Evolutionary conservation across 2,113 vertebrate species (phyloP).

Genomic region (Leucoraja erinaceus): DNA sequence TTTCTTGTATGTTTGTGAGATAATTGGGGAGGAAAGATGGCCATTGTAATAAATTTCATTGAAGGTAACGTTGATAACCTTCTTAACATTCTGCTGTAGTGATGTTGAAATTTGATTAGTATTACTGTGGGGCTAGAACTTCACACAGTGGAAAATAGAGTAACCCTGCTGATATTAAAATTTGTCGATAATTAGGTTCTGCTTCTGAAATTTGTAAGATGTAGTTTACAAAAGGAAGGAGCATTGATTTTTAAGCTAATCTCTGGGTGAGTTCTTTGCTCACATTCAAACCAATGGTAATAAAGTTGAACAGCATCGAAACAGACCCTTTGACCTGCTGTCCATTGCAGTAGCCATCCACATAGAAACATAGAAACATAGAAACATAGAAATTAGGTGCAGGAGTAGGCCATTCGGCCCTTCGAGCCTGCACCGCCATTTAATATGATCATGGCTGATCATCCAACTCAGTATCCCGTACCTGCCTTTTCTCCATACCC

Average conservation of each 20-base stretch:
- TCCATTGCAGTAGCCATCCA: too few species aligned
- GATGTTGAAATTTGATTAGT: conserved; percentile 17
- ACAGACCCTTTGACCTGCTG: too few species aligned
- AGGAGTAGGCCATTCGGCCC: too few species aligned
- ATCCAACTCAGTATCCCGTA: too few species aligned
- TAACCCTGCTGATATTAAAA: not conserved
- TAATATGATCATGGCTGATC: too few species aligned
- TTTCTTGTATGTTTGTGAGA: not conserved
- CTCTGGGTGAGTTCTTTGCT: not conserved
- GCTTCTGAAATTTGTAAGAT: not conserved
- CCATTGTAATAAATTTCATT: not conserved
- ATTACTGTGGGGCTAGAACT: conserved; percentile 1
- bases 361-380: too few species aligned
- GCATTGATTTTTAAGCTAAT: not conserved
- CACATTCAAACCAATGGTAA: not conserved
- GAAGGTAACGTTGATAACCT: not conserved
- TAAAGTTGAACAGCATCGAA: too few species aligned
- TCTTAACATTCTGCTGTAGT: too few species aligned
- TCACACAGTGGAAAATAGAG: conserved; percentile 1
- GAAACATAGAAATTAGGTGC: too few species aligned
- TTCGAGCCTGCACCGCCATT: too few species aligned
- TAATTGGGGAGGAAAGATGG: not conserved
- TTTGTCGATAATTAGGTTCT: not conserved
- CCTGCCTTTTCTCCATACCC: too few species aligned
- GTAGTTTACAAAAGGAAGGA: not conserved